Evolutionary conservation across 2,797 vertebrate genomes (phyloP).

Genomic region (Heliangelus exortis): DNA sequence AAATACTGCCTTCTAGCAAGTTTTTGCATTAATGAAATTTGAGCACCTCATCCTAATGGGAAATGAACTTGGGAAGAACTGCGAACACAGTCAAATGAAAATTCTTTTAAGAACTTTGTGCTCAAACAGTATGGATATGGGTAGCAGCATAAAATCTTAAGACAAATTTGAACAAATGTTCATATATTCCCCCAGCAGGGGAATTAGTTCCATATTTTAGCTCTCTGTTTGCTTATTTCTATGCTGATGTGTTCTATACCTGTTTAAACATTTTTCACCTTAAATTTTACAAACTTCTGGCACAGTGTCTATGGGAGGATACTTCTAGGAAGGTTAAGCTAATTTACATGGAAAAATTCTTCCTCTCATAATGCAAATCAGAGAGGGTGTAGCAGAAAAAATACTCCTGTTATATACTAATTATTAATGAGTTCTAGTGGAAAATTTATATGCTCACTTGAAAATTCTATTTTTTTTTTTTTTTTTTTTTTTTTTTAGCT

Average conservation of each 20-base stretch:
- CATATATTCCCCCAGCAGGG: slow-evolving; percentile 25
- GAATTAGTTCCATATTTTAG: neutral
- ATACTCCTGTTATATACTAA: slow-evolving; percentile 47
- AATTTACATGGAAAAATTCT: slow-evolving; percentile 22
- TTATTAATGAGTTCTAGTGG: slow-evolving; percentile 59
- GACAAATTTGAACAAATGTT: slow-evolving; percentile 51
- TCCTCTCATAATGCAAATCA: slow-evolving; percentile 40
- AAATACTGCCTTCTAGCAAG: neutral
- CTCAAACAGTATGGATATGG: neutral
- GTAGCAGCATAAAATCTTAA: slow-evolving; percentile 35
- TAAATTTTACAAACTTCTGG: neutral
- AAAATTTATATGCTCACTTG: slow-evolving; percentile 69
- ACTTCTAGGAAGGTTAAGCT: slow-evolving; percentile 6
- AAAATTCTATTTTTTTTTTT: slow-evolving; percentile 44
- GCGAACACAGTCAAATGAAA: neutral
- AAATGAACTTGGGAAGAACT: neutral
- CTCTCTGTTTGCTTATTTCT: neutral
- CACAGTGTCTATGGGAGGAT: neutral
- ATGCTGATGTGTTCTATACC: neutral
- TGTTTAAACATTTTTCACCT: neutral
- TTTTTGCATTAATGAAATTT: slow-evolving; percentile 29
- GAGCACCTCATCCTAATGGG: neutral
- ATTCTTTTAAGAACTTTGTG: slow-evolving; percentile 21
- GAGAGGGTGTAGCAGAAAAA: slow-evolving; percentile 20
- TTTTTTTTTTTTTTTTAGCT: neutral